A percentile compares a stretch with the other conserved stretches of the same genome.
Evolutionary conservation across 2,888 invertebrate genomes (phyloP).

Genomic region (Caenorhabditis wallacei): DNA sequence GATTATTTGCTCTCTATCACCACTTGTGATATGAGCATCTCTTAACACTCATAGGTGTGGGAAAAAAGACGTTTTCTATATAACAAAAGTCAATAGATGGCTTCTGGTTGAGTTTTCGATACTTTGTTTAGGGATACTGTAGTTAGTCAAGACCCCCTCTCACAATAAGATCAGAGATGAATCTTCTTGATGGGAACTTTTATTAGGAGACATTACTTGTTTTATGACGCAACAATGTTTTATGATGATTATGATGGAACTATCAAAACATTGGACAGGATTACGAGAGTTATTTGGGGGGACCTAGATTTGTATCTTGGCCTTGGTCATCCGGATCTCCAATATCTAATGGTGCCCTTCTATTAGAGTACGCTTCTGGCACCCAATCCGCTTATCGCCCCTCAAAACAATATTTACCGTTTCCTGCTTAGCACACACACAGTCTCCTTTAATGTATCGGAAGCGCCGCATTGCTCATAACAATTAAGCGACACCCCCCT

Average conservation of each 20-base stretch:
- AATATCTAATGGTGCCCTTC: not conserved
- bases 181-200: conserved; percentile 39
- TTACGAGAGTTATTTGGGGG: too few species aligned
- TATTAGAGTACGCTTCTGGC: not conserved
- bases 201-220: too few species aligned
- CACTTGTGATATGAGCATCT: conserved; percentile 64
- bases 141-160: too few species aligned
- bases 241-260: conserved; percentile 29
- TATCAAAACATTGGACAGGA: conserved; percentile 32
- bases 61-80: conserved; percentile 40
- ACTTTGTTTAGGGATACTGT: conserved; percentile 2
- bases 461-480: conserved; percentile 47
- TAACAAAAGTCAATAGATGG: conserved; percentile 58
- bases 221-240: conserved; percentile 39
- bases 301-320: too few species aligned
- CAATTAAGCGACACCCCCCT: conserved; percentile 44
- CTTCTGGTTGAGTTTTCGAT: too few species aligned
- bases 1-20: conserved; percentile 46
- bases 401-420: conserved; percentile 24
- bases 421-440: conserved; percentile 51
- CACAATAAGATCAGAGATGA: too few species aligned
- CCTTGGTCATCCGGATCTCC: not conserved
- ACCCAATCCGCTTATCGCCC: conserved; percentile 50
- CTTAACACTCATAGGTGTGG: conserved; percentile 59
- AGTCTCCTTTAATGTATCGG: conserved; percentile 57